Conservation (phyloP, 2,888 invertebrate genomes). For the Ptilodon capucinus region DNA sequence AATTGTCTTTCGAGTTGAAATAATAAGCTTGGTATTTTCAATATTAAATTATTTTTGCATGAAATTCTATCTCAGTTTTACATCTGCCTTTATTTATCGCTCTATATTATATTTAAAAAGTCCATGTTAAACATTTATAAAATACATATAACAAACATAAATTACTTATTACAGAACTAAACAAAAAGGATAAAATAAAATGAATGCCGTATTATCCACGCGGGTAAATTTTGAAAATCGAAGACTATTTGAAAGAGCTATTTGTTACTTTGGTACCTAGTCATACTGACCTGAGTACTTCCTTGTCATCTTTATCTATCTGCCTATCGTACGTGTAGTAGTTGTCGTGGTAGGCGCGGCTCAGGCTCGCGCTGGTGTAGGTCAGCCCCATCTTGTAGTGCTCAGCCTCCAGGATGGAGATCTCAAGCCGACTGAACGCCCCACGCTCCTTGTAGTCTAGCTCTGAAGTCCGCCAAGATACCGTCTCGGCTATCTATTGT, state of each 20-base stretch:
- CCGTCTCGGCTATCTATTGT: conserved; percentile 68
- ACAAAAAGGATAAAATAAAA: too few species aligned
- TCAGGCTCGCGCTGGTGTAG: conserved; percentile 63
- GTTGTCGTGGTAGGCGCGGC: conserved; percentile 54
- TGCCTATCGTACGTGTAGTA: conserved; percentile 54
- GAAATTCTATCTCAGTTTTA: neutral
- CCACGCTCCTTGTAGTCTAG: conserved; percentile 69
- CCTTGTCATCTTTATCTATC: conserved; percentile 51
- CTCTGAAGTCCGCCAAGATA: conserved; percentile 58
- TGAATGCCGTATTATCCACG: too few species aligned
- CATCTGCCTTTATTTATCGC: neutral
- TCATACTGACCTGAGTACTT: conserved; percentile 43
- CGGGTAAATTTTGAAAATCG: too few species aligned
- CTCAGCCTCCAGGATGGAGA: conserved; percentile 63
- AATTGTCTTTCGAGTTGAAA: neutral
- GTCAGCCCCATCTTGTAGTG: conserved; percentile 65
- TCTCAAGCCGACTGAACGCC: conserved; percentile 69
- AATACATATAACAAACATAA: too few species aligned
- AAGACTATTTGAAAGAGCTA: too few species aligned
- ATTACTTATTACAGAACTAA: too few species aligned
- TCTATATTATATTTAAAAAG: too few species aligned
- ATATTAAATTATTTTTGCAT: neutral
- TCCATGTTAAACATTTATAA: too few species aligned
- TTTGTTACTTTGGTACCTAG: too few species aligned
- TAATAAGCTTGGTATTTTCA: neutral